Conservation (phyloP, 2,797 vertebrate species). For the Danio choprae region DNA sequence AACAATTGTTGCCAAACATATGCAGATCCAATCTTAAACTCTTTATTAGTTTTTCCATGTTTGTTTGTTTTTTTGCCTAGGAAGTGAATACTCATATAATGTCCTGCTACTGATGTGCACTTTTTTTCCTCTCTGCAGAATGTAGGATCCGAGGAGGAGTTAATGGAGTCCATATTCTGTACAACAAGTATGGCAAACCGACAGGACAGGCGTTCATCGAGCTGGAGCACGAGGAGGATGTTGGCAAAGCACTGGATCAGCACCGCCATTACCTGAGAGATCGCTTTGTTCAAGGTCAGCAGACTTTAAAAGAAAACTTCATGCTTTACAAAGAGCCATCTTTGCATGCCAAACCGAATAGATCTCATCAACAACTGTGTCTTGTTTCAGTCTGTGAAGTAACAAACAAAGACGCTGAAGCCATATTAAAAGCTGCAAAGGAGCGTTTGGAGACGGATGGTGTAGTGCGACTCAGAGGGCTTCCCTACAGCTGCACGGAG, state of each 20-base stretch:
- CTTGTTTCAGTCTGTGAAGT: constrained; percentile 86
- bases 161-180: constrained; percentile 88
- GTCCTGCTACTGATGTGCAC: too few relatives aligned
- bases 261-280: constrained; percentile 89
- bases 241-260: constrained; percentile 89
- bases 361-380: background rate
- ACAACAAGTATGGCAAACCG: constrained; percentile 82
- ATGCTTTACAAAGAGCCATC: too few relatives aligned
- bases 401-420: constrained; percentile 84
- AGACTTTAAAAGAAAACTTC: background rate
- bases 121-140: constrained; percentile 71
- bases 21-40: too few relatives aligned
- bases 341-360: background rate
- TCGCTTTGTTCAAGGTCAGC: constrained; percentile 91
- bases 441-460: constrained; percentile 64
- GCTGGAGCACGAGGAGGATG: constrained; percentile 87
- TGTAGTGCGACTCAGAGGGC: constrained; percentile 86
- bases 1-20: too few relatives aligned
- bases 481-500: constrained; percentile 85
- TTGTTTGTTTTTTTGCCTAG: too few relatives aligned
- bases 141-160: constrained; percentile 86
- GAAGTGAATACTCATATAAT: too few relatives aligned
- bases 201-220: constrained; percentile 90
- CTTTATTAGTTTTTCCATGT: too few relatives aligned
- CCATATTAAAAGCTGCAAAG: constrained; percentile 73